phyloP scores from a whole-genome alignment of 2,797 vertebrate genomes.

The Fistularia commersonii region DNA sequence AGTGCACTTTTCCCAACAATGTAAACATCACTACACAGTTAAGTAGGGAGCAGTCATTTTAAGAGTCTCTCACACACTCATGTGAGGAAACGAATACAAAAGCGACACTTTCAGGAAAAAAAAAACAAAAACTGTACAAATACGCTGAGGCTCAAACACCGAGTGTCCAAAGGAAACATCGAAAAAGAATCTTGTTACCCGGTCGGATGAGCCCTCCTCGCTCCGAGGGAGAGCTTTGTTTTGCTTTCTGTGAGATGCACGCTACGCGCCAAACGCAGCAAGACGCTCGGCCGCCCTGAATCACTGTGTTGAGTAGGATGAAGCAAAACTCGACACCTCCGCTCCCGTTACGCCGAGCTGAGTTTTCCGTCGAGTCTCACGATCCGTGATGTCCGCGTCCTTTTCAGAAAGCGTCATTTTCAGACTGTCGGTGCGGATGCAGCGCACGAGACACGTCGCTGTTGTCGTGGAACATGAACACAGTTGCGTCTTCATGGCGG shows the following conservation, averaged over 20 bases:
- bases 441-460: too few species aligned
- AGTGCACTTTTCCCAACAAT: slow-evolving; percentile 58
- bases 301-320: too few species aligned
- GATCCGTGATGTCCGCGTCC: too few species aligned
- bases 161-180: background rate
- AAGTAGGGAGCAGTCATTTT: slow-evolving; percentile 20
- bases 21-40: slow-evolving; percentile 70
- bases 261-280: slow-evolving; percentile 14
- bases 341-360: too few species aligned
- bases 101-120: slow-evolving; percentile 21
- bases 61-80: slow-evolving; percentile 18
- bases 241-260: slow-evolving; percentile 20
- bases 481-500: too few species aligned
- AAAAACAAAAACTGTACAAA: slow-evolving; percentile 5
- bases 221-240: slow-evolving; percentile 7
- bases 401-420: too few species aligned
- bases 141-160: slow-evolving; percentile 5
- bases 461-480: too few species aligned
- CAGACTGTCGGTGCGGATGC: too few species aligned
- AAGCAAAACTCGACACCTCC: too few species aligned
- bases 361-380: too few species aligned
- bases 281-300: background rate
- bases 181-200: background rate
- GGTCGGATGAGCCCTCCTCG: background rate
- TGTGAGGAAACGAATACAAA: slow-evolving; percentile 15